Evolutionary conservation across 2,888 invertebrate genomes (phyloP).

Genomic region (Philereme transversata): DNA sequence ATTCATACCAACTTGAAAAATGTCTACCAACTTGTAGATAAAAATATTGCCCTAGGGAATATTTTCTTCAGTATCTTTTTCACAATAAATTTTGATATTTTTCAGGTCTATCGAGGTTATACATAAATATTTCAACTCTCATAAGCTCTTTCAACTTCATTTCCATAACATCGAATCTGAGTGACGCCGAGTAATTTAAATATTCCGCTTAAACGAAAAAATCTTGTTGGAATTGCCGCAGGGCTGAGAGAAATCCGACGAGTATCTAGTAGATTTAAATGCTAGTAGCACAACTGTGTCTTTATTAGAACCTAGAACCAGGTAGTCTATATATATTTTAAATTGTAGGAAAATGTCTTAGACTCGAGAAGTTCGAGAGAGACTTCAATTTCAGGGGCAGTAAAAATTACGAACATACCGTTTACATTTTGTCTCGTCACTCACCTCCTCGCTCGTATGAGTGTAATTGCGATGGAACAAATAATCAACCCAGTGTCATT

Average conservation of each 20-base stretch:
- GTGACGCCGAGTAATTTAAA: constrained; percentile 44
- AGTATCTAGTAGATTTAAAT: constrained; percentile 1
- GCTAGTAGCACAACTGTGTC: not conserved
- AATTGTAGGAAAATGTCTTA: too few relatives aligned
- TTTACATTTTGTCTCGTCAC: too few relatives aligned
- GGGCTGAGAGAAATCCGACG: constrained; percentile 43
- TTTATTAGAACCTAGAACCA: too few relatives aligned
- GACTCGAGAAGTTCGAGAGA: too few relatives aligned
- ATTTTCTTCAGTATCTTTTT: not conserved
- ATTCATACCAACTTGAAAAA: not conserved
- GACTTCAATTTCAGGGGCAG: too few relatives aligned
- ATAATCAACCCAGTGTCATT: too few relatives aligned
- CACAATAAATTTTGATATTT: not conserved
- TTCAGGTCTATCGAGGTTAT: not conserved
- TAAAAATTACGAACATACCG: too few relatives aligned
- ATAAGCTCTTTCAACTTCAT: constrained; percentile 15
- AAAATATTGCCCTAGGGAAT: not conserved
- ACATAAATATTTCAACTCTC: not conserved
- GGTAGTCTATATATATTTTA: too few relatives aligned
- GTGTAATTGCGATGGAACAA: too few relatives aligned
- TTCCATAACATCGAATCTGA: constrained; percentile 24
- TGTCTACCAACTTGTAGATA: not conserved
- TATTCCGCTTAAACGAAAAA: constrained; percentile 46
- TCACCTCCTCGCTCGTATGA: too few relatives aligned
- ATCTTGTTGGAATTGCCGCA: constrained; percentile 38